Conservation (phyloP, 2,797 vertebrate species). For the Mareca strepera region DNA sequence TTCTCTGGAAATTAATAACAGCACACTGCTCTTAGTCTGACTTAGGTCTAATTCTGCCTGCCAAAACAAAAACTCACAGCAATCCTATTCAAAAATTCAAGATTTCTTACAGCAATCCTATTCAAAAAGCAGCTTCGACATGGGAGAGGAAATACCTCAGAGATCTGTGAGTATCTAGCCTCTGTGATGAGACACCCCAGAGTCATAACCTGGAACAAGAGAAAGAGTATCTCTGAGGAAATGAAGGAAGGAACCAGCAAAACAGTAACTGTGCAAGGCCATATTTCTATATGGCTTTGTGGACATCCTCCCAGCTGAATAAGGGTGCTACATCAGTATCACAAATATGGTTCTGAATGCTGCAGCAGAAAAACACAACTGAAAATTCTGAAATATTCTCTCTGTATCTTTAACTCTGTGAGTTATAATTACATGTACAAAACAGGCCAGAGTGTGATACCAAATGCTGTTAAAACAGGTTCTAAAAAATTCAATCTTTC, state of each 20-base stretch:
- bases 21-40: not conserved
- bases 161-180: not conserved
- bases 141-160: not conserved
- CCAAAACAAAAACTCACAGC: not conserved
- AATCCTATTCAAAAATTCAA: not conserved
- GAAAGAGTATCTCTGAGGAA: not conserved
- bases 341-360: not conserved
- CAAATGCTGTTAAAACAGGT: not conserved
- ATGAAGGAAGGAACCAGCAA: not conserved
- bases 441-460: not conserved
- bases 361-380: not conserved
- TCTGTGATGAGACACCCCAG: not conserved
- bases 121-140: not conserved
- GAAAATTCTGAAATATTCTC: not conserved
- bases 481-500: not conserved
- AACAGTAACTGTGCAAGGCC: not conserved
- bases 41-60: not conserved
- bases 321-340: not conserved
- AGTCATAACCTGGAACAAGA: not conserved
- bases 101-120: not conserved
- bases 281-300: not conserved
- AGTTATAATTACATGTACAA: not conserved
- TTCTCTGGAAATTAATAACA: not conserved
- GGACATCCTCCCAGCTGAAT: not conserved
- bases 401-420: not conserved